Base-by-base conservation (phyloP, 2,888 invertebrate species). In the Lasioglossum pauxillum region DNA sequence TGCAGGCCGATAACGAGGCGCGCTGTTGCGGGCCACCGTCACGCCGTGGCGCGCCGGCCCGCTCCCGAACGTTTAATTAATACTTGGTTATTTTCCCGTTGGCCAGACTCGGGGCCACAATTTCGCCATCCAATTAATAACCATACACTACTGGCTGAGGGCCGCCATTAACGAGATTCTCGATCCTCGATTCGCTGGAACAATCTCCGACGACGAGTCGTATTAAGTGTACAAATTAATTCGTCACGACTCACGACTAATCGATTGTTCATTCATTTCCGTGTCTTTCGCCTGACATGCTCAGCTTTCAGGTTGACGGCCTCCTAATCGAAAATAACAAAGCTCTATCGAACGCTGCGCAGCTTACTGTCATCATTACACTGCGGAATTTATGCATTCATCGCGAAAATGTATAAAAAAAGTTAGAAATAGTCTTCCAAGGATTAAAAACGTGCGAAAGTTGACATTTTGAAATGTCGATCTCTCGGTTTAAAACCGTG, bases 51-150 rank as follows among this genome's bases (percentile, higher is more conserved):
- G 46, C 71, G 38, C 74, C 80, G 75, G 64, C 73, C 86, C 31
- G 60, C 49, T 67, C 79, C 44, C 14, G 67, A 80, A 80, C 80
- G 88, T 83, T 83, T 83, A 85, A 88, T 88, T 88, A 85, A 88
- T 78, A 80, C 82, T 76, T 82, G 78, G 75, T 83, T 88, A 85
- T 88, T 86, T 88, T 83, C 82, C 44, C 86, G 82, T 64, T 79
- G 82, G 77, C 49, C 82, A 69, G 44, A 75, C 75, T 19, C 53
- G 46, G 35, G 53, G 53, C 73, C 85, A 76, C 86, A 75, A 83
- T 80, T 83, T 75, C 79, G 64, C 77, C 74, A 74, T 86, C 79
- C 77, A 80, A 87, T 86, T 80, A 80, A 85, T 86, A 86, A 78
- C 78, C 73, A 69, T 38, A 38, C 53, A 72, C 16, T 14, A 10